Evolutionary conservation across 2,113 vertebrate species (phyloP).

Genomic region (Ciconia boyciana): DNA sequence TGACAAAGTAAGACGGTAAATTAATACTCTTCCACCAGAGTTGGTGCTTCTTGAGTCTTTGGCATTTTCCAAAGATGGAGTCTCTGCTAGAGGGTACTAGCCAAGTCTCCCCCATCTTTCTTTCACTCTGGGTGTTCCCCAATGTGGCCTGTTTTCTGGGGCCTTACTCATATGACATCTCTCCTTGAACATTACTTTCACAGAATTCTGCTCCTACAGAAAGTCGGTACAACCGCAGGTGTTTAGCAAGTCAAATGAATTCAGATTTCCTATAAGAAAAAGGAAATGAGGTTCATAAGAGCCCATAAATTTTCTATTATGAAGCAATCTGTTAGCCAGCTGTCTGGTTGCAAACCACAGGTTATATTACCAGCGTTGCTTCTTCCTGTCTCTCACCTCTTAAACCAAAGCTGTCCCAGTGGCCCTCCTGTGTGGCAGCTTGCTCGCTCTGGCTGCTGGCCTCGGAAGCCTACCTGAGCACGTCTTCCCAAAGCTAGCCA

Average conservation of each 20-base stretch:
- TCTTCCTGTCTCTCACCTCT: constrained; percentile 46
- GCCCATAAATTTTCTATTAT: constrained; percentile 51
- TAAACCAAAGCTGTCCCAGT: constrained; percentile 10
- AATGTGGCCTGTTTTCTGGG: background rate
- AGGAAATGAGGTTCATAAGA: constrained; percentile 52
- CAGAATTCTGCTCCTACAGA: background rate
- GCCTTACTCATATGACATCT: background rate
- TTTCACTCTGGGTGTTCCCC: background rate
- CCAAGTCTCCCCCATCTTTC: background rate
- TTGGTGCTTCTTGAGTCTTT: background rate
- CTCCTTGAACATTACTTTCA: background rate
- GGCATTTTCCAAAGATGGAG: background rate
- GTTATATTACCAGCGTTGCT: constrained; percentile 26
- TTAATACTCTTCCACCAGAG: background rate
- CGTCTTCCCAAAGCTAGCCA: background rate
- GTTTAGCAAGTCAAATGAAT: constrained; percentile 31
- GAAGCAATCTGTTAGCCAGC: constrained; percentile 55
- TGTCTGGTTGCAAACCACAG: constrained; percentile 50
- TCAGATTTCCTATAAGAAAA: constrained; percentile 42
- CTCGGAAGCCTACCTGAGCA: background rate
- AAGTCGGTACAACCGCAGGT: background rate
- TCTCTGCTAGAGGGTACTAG: background rate
- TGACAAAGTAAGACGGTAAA: background rate
- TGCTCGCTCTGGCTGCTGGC: background rate
- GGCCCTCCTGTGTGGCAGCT: constrained; percentile 5